Percentiles rank a stretch among this genome's conserved stretches.
phyloP scores from a whole-genome alignment of 2,888 invertebrate species.

The Biston stratarius region DNA sequence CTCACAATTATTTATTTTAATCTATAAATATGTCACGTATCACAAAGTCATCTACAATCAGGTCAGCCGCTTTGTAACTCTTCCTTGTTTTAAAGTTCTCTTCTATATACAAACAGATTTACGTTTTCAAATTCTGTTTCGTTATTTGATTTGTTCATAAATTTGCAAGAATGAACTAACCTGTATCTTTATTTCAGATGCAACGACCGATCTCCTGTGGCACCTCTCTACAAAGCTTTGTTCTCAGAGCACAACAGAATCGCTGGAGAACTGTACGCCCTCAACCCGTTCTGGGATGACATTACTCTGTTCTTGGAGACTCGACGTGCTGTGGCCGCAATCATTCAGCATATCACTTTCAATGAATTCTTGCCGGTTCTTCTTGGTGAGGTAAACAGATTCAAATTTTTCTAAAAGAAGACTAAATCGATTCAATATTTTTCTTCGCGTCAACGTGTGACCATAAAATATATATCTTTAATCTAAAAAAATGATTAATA shows the following conservation, averaged over 20 bases:
- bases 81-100: no score
- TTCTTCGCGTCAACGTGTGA: background rate
- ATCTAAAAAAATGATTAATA: no score
- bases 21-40: no score
- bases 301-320: conserved; percentile 91
- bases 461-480: background rate
- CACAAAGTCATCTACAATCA: no score
- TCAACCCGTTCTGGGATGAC: conserved; percentile 94
- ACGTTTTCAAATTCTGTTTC: no score
- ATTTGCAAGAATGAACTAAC: background rate
- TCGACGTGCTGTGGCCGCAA: conserved; percentile 90
- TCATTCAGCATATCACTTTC: conserved; percentile 94
- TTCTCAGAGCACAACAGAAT: conserved; percentile 93
- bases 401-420: background rate
- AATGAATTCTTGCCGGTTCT: conserved; percentile 93
- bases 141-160: no score
- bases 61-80: no score
- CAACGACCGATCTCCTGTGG: conserved; percentile 88
- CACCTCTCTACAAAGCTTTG: conserved; percentile 90
- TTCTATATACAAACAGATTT: no score
- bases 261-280: conserved; percentile 88
- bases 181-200: conserved; percentile 71
- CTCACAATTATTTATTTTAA: no score
- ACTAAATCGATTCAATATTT: conserved; percentile 1
- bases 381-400: conserved; percentile 88